Evolutionary conservation across 1,140 invertebrate species (phyloP).

Genomic region (Drosophila yakuba): DNA sequence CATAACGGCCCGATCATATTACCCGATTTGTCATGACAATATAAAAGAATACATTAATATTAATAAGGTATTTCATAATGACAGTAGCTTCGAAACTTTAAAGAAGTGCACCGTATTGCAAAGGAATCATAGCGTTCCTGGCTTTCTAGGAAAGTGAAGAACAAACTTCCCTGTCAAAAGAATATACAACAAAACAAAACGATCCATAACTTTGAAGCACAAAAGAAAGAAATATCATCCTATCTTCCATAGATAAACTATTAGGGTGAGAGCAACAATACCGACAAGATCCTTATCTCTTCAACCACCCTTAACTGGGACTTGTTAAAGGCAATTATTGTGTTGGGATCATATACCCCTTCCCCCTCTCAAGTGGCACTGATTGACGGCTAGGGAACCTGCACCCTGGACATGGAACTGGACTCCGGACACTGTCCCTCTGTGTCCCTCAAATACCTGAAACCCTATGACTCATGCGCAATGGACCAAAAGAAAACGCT

Average conservation of each 20-base stretch:
- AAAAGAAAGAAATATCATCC: not conserved
- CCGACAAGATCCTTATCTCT: not conserved
- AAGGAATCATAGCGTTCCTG: too few species aligned
- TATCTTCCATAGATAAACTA: not conserved
- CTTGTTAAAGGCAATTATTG: constrained; percentile 23
- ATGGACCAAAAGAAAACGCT: constrained; percentile 73
- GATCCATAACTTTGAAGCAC: not conserved
- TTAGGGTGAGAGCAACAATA: not conserved
- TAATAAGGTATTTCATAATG: too few species aligned
- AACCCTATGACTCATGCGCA: constrained; percentile 66
- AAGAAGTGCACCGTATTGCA: too few species aligned
- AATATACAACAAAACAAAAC: not conserved
- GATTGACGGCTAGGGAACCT: constrained; percentile 21
- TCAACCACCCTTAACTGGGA: constrained; percentile 5
- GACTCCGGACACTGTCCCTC: constrained; percentile 46
- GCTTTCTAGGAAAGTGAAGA: too few species aligned
- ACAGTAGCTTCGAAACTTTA: too few species aligned
- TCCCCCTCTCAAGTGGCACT: constrained; percentile 24
- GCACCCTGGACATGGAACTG: not conserved
- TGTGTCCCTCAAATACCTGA: constrained; percentile 43
- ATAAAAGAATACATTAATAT: too few species aligned
- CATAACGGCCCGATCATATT: too few species aligned
- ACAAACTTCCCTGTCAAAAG: too few species aligned
- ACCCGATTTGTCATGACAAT: too few species aligned
- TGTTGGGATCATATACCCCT: constrained; percentile 26